Conservation (phyloP, 2,797 vertebrate genomes). For the Pipistrellus kuhlii region DNA sequence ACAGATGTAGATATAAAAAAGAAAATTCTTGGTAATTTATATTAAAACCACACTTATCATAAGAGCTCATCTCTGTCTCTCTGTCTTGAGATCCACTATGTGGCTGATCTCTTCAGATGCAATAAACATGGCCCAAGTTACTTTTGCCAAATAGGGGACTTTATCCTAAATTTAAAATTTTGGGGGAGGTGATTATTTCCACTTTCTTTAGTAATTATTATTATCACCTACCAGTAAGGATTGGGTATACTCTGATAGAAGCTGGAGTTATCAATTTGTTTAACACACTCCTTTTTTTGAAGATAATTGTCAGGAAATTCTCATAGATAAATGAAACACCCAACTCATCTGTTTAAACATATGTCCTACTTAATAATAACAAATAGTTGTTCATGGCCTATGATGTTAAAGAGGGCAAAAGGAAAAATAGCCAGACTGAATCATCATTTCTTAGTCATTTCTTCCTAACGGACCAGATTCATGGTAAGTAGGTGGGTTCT, state of each 20-base stretch:
- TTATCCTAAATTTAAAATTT: background rate
- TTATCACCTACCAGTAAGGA: background rate
- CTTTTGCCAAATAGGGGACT: background rate
- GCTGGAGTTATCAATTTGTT: background rate
- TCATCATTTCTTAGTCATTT: background rate
- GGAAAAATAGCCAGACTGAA: background rate
- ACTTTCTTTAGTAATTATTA: background rate
- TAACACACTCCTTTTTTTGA: background rate
- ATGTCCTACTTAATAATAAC: background rate
- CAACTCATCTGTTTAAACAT: conserved; percentile 25
- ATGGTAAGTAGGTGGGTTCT: background rate
- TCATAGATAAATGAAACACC: background rate
- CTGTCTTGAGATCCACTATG: background rate
- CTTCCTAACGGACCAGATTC: background rate
- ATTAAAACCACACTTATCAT: background rate
- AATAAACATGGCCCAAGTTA: background rate
- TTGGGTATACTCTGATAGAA: background rate
- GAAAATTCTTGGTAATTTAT: background rate
- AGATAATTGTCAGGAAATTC: background rate
- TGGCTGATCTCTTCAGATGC: background rate
- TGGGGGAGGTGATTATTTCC: background rate
- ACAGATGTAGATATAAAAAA: background rate
- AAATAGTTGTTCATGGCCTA: background rate
- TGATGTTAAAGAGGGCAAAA: background rate
- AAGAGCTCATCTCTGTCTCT: background rate